Evolutionary conservation across 2,113 vertebrate genomes (phyloP), one percentile per base, ranked within the genome.

Genomic region (Colinus virginianus): DNA sequence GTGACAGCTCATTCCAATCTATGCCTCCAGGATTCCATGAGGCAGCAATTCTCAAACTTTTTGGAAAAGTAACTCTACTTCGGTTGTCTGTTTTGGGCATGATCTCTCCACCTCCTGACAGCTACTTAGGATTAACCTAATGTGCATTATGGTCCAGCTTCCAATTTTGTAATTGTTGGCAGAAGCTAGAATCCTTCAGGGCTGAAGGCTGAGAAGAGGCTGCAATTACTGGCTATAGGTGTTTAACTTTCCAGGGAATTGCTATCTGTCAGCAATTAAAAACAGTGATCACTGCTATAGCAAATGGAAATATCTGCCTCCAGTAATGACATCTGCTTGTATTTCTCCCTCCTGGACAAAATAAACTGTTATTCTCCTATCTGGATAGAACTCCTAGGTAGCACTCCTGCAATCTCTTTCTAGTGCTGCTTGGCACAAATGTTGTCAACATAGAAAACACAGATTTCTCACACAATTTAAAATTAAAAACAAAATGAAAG

Each of bases 1-100:
- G 83, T 93, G 95, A 89, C 95, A 95, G 89, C 61, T 92, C 68
- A 18, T 92, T 96, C 78, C 90, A 87, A 34, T 45, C 84, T 74
- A 25, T 92, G 59, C 71, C 84, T 89, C 63, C 36, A 94, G 87
- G 76, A 95, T 38, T 66, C 42, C 0, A 0, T 63, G 76, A 88
- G 87, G 45, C 43, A 90, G 43, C 56, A 82, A 53, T 61, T 82
- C 55, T 49, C 59, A 66, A 66, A 88, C 38, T 78, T 96, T 85
- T 79, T 91, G 71, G 78, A 93, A 88, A 87, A 55, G 51, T 18
- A 93, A 46, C 32, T 19, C 22, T 78, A n/a, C 78, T 82, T 87
- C 20, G 19, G 68, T 83, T 70, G 32, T 45, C 63, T 93, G 21
- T 59, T 46, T 91, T 67, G 61, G 49, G 18, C 55, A 70, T 38